Conservation (phyloP, 2,888 invertebrate species). For the Metellina segmentata region DNA sequence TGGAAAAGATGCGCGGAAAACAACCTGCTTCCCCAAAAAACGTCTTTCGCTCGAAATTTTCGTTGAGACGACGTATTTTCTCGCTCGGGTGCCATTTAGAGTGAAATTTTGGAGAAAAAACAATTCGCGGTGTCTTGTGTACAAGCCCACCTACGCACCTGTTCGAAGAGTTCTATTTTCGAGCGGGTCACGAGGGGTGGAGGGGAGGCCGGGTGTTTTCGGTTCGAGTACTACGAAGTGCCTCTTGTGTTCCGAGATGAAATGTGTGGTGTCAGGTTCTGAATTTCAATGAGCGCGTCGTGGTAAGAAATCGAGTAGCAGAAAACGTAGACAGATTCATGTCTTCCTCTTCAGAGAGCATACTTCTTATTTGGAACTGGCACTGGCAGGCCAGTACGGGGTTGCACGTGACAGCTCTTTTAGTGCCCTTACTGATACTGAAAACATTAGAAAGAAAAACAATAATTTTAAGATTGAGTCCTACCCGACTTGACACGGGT, state of each 20-base stretch:
- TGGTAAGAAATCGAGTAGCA: too few species aligned
- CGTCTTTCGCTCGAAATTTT: not conserved
- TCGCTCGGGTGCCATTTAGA: not conserved
- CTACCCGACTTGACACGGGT: too few species aligned
- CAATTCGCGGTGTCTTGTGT: not conserved
- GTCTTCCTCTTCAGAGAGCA: too few species aligned
- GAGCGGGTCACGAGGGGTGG: not conserved
- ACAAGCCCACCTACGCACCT: not conserved
- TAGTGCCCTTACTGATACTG: too few species aligned
- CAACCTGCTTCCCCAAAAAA: slow-evolving; percentile 10
- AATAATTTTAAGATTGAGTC: too few species aligned
- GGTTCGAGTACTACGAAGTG: not conserved
- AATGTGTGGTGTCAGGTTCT: not conserved
- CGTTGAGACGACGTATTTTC: not conserved
- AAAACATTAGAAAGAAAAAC: too few species aligned
- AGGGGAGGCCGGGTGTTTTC: not conserved
- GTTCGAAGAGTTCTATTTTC: not conserved
- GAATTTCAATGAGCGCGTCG: not conserved
- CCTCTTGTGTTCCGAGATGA: not conserved
- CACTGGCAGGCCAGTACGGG: too few species aligned
- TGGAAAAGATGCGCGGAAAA: not conserved
- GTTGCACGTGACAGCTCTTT: too few species aligned
- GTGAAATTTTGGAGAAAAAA: not conserved
- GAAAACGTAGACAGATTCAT: too few species aligned
- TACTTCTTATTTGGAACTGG: too few species aligned